Base-by-base conservation (phyloP, 2,888 invertebrate genomes). In the Dyspetes luteomarginatus region DNA sequence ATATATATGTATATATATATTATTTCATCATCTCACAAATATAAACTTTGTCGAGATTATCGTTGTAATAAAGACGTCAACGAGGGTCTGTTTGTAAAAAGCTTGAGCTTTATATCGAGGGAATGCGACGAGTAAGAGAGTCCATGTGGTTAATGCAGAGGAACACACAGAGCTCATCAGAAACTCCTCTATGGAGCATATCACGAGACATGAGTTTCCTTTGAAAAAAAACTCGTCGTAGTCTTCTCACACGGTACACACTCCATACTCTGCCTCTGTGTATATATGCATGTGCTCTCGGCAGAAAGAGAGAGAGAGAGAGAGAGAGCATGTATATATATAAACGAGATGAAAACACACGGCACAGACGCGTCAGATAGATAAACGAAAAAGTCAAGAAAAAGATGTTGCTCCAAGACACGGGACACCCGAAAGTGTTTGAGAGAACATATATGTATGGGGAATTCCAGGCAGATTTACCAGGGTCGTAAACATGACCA, bases 211-310 rank as follows among this genome's bases (percentile, higher is more conserved):
- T 24, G 41, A 41, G 73, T 58, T 28, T 69, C 65, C 77, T 80
- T 80, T 82, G 80, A 82, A 80, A 82, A n/a, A n/a, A 82, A 82
- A 77, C 65, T 75, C 15, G 65, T 68, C 72, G 50, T 64, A 73
- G 30, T 36, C 64, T 75, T 72, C 72, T 68, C 75, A 68, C 56
- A 81, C 67, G 60, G 43, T 72, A 60, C 64, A 65, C 72, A 30
- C 26, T 52, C 19, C 7, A 9, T 30, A 41, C 45, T 30, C 12
- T 56, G 15, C 9, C 19, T 9, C 52, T 74, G 30, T 41, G 22
- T 64, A 3, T 22, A 19, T 64, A 2, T 58, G 1, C 17, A 3
- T 17, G 3, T 4, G 7, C 17, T 48, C 15, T 48, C 4, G 5
- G 48, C 12, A 36, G 5, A 36, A 1, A 36, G 36, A 36, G 12